These are phyloP conservation scores for Thunnus maccoyii DNA, from an alignment of 2,113 vertebrate species.

Conservation along the genomic window DNA sequence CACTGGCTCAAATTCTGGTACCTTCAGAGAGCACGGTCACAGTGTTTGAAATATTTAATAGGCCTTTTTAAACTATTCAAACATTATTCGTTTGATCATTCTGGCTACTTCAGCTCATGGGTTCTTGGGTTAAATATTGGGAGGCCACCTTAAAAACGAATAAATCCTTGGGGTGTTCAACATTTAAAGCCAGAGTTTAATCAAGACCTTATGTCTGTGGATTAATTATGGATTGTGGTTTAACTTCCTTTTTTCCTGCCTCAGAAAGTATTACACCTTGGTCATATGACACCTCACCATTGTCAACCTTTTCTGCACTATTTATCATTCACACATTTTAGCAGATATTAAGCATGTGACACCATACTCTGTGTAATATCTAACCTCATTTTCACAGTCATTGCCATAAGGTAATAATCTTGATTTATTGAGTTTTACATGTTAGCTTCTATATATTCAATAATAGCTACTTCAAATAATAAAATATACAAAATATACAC, in stretches of 20 bases:
- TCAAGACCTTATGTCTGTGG: background rate
- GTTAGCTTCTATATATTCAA: no score
- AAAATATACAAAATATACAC: background rate
- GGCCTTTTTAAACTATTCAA: conserved; percentile 3
- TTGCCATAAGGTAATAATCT: background rate
- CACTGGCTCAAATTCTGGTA: background rate
- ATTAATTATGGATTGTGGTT: conserved; percentile 2
- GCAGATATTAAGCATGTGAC: background rate
- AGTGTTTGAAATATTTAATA: conserved; percentile 12
- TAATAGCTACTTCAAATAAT: no score
- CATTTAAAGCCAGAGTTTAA: background rate
- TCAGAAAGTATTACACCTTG: background rate
- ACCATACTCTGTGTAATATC: background rate
- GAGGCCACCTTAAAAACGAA: background rate
- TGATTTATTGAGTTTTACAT: background rate
- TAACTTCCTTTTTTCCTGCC: background rate
- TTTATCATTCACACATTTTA: background rate
- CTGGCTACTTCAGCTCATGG: background rate
- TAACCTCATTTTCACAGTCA: background rate
- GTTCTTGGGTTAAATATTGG: background rate
- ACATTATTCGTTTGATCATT: conserved; percentile 4
- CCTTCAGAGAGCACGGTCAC: background rate
- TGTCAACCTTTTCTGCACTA: background rate
- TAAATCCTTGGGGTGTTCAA: background rate
- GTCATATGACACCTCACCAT: background rate